phyloP scores from a whole-genome alignment of 2,797 vertebrate genomes.

The Urophycis tenuis region DNA sequence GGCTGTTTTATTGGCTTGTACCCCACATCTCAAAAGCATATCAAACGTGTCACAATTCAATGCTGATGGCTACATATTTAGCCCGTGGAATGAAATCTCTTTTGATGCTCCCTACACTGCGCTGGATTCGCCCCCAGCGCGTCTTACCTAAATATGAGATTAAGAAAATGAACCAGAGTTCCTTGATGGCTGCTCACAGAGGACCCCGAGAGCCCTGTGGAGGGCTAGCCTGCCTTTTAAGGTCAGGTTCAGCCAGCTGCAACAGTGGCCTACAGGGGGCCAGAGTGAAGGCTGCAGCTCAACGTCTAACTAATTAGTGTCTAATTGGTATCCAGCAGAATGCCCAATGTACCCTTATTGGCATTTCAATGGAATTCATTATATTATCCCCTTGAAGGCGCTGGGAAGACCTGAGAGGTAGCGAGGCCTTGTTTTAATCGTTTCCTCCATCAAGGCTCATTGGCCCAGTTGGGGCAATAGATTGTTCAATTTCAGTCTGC shows the following conservation, averaged over 20 bases:
- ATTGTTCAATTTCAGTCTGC: not conserved
- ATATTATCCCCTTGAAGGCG: not conserved
- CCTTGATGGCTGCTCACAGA: conserved; percentile 9
- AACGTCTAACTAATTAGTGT: conserved; percentile 53
- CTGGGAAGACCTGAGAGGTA: not conserved
- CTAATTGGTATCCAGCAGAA: conserved; percentile 68
- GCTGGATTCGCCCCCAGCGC: not conserved
- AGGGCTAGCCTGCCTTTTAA: conserved; percentile 22
- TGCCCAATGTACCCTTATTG: conserved; percentile 43
- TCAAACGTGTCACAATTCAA: not conserved
- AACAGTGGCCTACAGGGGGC: conserved; percentile 51
- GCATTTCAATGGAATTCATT: not conserved
- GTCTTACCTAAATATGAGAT: conserved; percentile 4
- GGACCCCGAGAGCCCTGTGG: not conserved
- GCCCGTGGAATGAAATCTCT: not conserved
- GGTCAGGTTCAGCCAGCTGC: conserved; percentile 56
- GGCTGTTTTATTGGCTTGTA: not conserved
- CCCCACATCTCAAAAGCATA: conserved; percentile 5
- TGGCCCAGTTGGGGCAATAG: not conserved
- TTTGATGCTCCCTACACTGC: not conserved
- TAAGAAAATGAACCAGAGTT: conserved; percentile 12
- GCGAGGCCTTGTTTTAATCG: not conserved
- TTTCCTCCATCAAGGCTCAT: not conserved
- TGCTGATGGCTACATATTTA: conserved; percentile 1
- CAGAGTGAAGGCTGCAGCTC: conserved; percentile 40